Evolutionary conservation across 2,113 vertebrate species (phyloP), one percentile per base, ranked within the genome.

Genomic region (Hippocampus mohnikei): DNA sequence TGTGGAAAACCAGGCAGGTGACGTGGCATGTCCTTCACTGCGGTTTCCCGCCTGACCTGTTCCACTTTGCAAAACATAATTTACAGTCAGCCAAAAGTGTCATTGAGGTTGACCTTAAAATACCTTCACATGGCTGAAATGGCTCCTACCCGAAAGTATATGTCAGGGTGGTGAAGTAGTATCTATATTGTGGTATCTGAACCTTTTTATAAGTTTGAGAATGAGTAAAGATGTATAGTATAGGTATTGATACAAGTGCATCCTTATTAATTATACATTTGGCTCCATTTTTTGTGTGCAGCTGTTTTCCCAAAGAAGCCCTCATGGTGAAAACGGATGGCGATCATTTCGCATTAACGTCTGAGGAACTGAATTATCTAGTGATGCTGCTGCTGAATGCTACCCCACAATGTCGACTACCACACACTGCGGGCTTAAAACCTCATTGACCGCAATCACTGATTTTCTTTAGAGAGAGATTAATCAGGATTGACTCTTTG

Each of bases 401-500:
- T 42, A 42, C 40, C 33, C 7, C 60, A n/a, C 60, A 20, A 40
- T 62, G 60, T 18, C 40, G 40, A 64, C 10, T 1, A 44, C 40
- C 15, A 48, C 27, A 27, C 21, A 56, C 67, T 56, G 33, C 21
- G 52, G 52, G 25, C 48, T 53, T 52, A 53, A 33, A 67, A 33
- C 12, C 66, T 68, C 66, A 40, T 52, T 41, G 33, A 40, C 50
- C 29, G 25, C 44, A 29, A 46, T 52, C 25, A 33, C 46, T 18
- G 20, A 33, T 9, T 52, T 65, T 27, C 13, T 40, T 62, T 27
- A 2, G 18, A 52, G 27, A 48, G 15, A 29, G 27, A 33, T 29
- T 52, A 65, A 46, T 67, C 46, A 67, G 16, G 23, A 50, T 67
- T 67, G 44, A 65, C 63, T 46, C 63, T 23, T 65, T 11, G 63